Conservation (phyloP, 2,888 invertebrate genomes). For the Xestia ashworthii region DNA sequence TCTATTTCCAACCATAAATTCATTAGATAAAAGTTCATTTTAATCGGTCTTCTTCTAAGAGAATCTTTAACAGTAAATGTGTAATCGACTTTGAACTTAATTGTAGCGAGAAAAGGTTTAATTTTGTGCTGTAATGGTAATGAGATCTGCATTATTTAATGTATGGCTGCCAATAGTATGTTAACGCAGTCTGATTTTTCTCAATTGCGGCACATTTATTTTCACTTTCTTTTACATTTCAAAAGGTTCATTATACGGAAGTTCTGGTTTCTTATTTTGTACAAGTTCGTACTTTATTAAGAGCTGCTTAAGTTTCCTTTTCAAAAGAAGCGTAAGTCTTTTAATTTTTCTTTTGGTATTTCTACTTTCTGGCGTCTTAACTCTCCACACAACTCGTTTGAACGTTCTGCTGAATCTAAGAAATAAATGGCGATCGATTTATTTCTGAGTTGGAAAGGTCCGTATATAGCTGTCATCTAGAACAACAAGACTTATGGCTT, state of each 20-base stretch:
- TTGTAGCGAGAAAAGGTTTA: background rate
- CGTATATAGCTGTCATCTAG: slow-evolving; percentile 42
- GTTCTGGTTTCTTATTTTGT: slow-evolving; percentile 18
- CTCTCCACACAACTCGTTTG: slow-evolving; percentile 12
- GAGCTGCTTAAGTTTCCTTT: slow-evolving; percentile 22
- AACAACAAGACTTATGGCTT: slow-evolving; percentile 47
- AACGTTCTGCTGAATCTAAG: slow-evolving; percentile 19
- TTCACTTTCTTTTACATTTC: slow-evolving; percentile 43
- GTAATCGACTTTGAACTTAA: slow-evolving; percentile 41
- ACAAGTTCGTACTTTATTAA: slow-evolving; percentile 4
- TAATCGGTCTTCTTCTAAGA: slow-evolving; percentile 2
- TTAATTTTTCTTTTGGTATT: background rate
- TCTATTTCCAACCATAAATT: slow-evolving; percentile 41
- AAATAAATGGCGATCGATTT: slow-evolving; percentile 53
- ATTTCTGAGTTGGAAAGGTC: slow-evolving; percentile 40
- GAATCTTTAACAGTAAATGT: slow-evolving; percentile 28
- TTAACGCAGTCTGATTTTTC: slow-evolving; percentile 49
- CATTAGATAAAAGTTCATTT: slow-evolving; percentile 20
- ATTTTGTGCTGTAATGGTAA: slow-evolving; percentile 12
- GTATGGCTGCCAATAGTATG: slow-evolving; percentile 40
- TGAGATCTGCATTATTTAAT: slow-evolving; percentile 59
- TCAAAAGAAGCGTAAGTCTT: background rate
- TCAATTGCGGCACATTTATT: slow-evolving; percentile 45
- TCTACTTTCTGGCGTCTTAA: slow-evolving; percentile 6
- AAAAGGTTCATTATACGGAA: slow-evolving; percentile 14